Evolutionary conservation across 2,888 invertebrate species (phyloP), one percentile per base, ranked within the genome.

Genomic region (Erynnis tages): DNA sequence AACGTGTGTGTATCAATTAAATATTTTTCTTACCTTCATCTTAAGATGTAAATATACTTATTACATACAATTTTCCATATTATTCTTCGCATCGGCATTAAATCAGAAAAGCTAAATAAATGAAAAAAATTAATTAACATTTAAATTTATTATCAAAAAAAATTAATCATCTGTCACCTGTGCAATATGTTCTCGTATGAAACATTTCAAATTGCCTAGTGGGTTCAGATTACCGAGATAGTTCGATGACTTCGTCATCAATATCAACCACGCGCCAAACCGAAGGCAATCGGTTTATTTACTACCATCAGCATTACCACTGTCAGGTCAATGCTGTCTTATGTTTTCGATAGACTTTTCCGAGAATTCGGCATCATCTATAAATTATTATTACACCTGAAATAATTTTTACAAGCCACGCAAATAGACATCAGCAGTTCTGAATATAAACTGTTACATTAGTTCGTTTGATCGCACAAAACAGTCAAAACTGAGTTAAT

Each of bases 261-360:
- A 32, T 54, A 61, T 62, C 58, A 44, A 63, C 63, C 69, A 67
- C 67, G 66, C 63, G 68, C 65, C 63, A 66, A 62, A 56, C 57
- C 34, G 34, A 54, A 50, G 34, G 53, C 41, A 32, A 60, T 60
- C 59, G 27, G 43, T 67, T 63, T 69, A 67, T 75, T 69, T 70
- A 68, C 67, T 64, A 56, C 54, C 58, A 68, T 74, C 75, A 79
- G 73, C 76, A 63, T 53, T 69, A 56, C 43, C 55, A 56, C 56
- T 49, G 47, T n/a, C 65, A 63, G 66, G 71, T 73, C 65, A 70
- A 56, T 62, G 61, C 55, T 60, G 61, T 60, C 62, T 67, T 68
- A 62, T 58, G 61, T 65, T 60, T 69, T 70, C 68, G 66, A 74
- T 69, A 67, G 64, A 75, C 74, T 65, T 70, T 67, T 82, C 76